Evolutionary conservation across 92 coral and sea anemone genomes (phyloP).

Genomic region (Zoanthus sociatus): DNA sequence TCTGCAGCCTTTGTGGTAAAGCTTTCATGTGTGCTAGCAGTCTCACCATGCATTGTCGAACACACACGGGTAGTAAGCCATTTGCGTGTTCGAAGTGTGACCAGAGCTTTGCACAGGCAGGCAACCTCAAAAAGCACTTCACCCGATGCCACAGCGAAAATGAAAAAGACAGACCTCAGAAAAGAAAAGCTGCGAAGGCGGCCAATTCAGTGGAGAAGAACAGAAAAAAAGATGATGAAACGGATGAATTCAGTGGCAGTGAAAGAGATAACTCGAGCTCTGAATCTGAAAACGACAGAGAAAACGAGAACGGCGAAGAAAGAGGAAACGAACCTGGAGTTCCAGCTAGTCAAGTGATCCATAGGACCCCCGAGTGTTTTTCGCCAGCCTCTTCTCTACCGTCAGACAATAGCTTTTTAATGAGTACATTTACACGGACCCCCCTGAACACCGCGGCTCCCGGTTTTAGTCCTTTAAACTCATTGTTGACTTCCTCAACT

Average conservation of each 20-base stretch:
- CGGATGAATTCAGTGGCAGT: slow-evolving; percentile 15
- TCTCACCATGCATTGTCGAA: slow-evolving; percentile 89
- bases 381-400: slow-evolving; percentile 5
- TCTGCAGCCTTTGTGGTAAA: slow-evolving; percentile 88
- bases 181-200: slow-evolving; percentile 17
- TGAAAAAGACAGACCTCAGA: slow-evolving; percentile 31
- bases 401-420: background rate
- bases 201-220: background rate
- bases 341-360: background rate
- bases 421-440: slow-evolving; percentile 46
- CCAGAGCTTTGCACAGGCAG: slow-evolving; percentile 79
- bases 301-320: slow-evolving; percentile 12
- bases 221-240: background rate
- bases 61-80: slow-evolving; percentile 82
- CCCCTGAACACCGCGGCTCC: slow-evolving; percentile 76
- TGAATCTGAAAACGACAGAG: slow-evolving; percentile 32
- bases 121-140: slow-evolving; percentile 87
- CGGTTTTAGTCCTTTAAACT: slow-evolving; percentile 73
- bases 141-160: slow-evolving; percentile 73
- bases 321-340: background rate
- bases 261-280: slow-evolving; percentile 47
- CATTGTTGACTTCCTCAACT: slow-evolving; percentile 38
- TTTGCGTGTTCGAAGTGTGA: slow-evolving; percentile 73
- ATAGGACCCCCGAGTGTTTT: background rate
- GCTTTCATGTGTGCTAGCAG: slow-evolving; percentile 93